Conservation (phyloP, 2,888 invertebrate species). For the Ommatoiulus sabulosus region DNA sequence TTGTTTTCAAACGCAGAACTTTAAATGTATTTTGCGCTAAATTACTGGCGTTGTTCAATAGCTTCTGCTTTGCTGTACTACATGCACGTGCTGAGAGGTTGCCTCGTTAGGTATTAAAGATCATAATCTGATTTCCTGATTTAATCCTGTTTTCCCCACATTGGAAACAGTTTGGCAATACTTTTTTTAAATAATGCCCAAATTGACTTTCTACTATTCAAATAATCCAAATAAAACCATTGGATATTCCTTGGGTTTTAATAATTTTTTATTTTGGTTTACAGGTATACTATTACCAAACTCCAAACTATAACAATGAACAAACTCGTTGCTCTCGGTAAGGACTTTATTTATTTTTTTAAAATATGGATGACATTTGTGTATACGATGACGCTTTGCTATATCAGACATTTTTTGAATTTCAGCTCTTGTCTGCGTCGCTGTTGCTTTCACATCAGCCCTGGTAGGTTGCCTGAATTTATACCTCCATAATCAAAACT, state of each 20-base stretch:
- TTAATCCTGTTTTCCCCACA: background rate
- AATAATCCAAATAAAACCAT: background rate
- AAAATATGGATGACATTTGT: background rate
- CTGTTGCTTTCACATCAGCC: conserved; percentile 47
- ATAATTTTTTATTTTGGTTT: background rate
- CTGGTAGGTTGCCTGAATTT: conserved; percentile 1
- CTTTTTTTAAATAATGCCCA: no score
- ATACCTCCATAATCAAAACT: background rate
- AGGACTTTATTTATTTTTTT: background rate
- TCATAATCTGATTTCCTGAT: background rate
- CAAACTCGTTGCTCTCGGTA: conserved; percentile 50
- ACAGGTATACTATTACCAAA: conserved; percentile 10
- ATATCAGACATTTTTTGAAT: conserved; percentile 21
- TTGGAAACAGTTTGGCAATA: no score
- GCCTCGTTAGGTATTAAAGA: background rate
- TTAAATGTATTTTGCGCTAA: background rate
- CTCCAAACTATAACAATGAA: conserved; percentile 49
- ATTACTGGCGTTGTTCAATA: background rate
- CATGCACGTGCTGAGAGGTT: conserved; percentile 35
- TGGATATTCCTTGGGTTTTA: background rate
- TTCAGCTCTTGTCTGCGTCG: conserved; percentile 49
- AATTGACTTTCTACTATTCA: background rate
- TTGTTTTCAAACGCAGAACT: background rate
- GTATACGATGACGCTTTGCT: background rate
- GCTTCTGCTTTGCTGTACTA: conserved; percentile 5